phyloP scores from a whole-genome alignment of 2,113 vertebrate genomes.

The Osmerus eperlanus region DNA sequence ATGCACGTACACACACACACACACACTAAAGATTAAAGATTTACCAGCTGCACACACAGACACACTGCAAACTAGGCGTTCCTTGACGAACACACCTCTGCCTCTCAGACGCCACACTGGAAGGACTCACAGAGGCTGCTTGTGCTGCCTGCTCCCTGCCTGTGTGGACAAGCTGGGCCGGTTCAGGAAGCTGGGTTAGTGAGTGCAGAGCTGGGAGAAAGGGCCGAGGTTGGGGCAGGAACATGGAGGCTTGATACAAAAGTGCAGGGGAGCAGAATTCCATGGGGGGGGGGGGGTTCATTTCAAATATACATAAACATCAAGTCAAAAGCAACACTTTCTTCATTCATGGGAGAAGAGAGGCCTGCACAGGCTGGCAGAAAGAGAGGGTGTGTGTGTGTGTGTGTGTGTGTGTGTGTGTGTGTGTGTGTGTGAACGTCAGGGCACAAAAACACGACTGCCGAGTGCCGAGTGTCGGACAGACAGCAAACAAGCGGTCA shows the following conservation, averaged over 20 bases:
- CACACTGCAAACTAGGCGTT: neutral
- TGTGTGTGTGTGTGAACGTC: neutral
- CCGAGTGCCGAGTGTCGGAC: neutral
- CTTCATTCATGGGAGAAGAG: neutral
- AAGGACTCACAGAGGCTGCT: constrained; percentile 13
- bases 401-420: constrained; percentile 1
- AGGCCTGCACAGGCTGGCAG: neutral
- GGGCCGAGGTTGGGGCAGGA: neutral
- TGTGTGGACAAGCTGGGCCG: neutral
- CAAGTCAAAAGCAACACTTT: neutral
- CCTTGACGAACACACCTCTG: constrained; percentile 16
- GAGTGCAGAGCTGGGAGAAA: neutral
- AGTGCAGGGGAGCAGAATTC: constrained; percentile 1
- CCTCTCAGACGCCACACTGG: constrained; percentile 5
- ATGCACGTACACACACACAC: too few species aligned
- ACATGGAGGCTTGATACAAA: neutral
- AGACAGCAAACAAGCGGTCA: too few species aligned
- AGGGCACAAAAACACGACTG: neutral
- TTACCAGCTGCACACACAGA: neutral
- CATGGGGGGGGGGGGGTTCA: neutral
- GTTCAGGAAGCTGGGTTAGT: neutral
- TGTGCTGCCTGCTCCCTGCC: constrained; percentile 18
- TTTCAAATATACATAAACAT: constrained; percentile 12
- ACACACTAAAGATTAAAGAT: neutral
- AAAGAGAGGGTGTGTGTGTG: neutral